Percentiles rank a stretch among this genome's conserved stretches.
These are phyloP conservation scores for Xenentodon cancila DNA, from an alignment of 2,797 vertebrate species.

Conservation along the genomic window DNA sequence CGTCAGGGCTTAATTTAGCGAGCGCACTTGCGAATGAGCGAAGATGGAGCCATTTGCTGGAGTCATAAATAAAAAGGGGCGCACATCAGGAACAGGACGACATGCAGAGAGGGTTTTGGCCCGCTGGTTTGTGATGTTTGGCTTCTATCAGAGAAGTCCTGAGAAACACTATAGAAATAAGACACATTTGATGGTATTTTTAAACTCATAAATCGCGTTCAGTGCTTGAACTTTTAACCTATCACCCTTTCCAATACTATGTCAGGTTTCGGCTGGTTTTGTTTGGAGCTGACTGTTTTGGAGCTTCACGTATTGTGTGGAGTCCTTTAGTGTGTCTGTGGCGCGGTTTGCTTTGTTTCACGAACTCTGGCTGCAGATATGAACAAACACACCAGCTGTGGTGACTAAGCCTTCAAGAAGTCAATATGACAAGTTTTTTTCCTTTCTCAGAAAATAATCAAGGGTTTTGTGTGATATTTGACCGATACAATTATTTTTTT, in stretches of 20 bases:
- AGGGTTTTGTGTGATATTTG: too few species aligned
- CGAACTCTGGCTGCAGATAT: too few species aligned
- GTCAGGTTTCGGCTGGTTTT: neutral
- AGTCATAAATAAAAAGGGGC: neutral
- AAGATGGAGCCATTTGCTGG: neutral
- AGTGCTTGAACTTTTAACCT: slow-evolving; percentile 8
- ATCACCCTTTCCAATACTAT: neutral
- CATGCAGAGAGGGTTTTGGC: neutral
- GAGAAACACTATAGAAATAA: slow-evolving; percentile 1
- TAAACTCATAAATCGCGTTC: slow-evolving; percentile 31
- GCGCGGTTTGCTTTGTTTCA: too few species aligned
- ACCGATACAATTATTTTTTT: too few species aligned
- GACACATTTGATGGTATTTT: slow-evolving; percentile 8
- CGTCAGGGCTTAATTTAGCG: neutral
- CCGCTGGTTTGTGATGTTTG: neutral
- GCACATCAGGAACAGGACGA: neutral
- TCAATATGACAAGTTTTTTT: too few species aligned
- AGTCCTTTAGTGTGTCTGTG: too few species aligned
- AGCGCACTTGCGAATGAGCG: neutral
- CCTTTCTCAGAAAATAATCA: too few species aligned
- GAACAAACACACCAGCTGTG: too few species aligned
- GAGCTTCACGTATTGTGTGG: too few species aligned
- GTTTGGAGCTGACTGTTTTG: neutral
- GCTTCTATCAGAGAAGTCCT: neutral
- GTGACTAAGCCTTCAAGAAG: too few species aligned